phyloP scores from a whole-genome alignment of 1,140 invertebrate species.

The Lepidurus couesii region DNA sequence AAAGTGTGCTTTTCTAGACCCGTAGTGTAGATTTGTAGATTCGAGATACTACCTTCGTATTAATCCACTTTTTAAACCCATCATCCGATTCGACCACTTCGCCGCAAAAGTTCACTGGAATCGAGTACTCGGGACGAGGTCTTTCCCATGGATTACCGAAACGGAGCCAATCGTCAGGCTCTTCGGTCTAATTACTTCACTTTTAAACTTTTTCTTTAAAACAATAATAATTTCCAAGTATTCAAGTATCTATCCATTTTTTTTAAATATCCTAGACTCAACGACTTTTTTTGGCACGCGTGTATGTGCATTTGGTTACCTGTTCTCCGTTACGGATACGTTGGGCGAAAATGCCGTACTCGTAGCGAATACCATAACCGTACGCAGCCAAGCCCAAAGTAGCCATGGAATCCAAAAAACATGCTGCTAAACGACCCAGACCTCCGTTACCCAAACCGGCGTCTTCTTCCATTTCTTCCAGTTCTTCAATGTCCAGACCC shows the following conservation, averaged over 20 bases:
- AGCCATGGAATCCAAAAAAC: constrained; percentile 99
- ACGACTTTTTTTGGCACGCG: too few relatives aligned
- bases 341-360: constrained; percentile 98
- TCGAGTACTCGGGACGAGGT: constrained; percentile 89
- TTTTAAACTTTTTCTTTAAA: too few relatives aligned
- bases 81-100: constrained; percentile 76
- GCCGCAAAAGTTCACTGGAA: constrained; percentile 95
- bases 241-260: too few relatives aligned
- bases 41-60: constrained; percentile 66
- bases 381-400: constrained; percentile 95
- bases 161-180: constrained; percentile 97
- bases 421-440: constrained; percentile 91
- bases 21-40: not conserved
- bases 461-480: constrained; percentile 96
- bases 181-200: constrained; percentile 55
- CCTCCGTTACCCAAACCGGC: constrained; percentile 99
- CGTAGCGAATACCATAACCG: constrained; percentile 98
- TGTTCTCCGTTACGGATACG: constrained; percentile 94
- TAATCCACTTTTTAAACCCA: constrained; percentile 83
- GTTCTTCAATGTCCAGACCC: constrained; percentile 95
- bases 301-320: constrained; percentile 45
- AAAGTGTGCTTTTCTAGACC: not conserved
- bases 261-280: too few relatives aligned
- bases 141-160: constrained; percentile 98
- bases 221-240: too few relatives aligned